These are phyloP conservation scores for Drosophila tripunctata DNA, from an alignment of 2,888 invertebrate species.

Conservation along the genomic window DNA sequence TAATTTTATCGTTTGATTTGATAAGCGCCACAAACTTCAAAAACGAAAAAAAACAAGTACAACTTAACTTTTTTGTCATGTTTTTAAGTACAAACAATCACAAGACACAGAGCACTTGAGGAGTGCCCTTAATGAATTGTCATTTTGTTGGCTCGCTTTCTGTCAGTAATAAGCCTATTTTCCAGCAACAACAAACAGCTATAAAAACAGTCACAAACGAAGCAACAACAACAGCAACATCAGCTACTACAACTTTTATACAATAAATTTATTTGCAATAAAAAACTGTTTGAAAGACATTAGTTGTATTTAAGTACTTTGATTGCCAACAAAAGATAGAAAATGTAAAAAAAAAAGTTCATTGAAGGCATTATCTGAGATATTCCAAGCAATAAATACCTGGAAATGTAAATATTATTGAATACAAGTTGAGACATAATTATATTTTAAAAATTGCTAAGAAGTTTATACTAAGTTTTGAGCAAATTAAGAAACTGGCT, in stretches of 20 bases:
- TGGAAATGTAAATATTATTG: no score
- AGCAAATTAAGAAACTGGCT: no score
- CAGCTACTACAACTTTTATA: neutral
- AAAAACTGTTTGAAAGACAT: constrained; percentile 1
- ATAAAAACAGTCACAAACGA: neutral
- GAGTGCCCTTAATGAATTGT: constrained; percentile 16
- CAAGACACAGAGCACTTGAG: constrained; percentile 8
- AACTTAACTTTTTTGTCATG: neutral
- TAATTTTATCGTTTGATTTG: constrained; percentile 18
- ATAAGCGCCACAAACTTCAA: constrained; percentile 28
- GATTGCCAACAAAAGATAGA: neutral
- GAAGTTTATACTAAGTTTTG: no score
- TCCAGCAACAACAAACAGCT: constrained; percentile 4
- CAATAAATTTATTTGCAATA: constrained; percentile 3
- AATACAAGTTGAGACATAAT: no score
- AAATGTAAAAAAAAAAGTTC: neutral
- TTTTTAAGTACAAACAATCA: constrained; percentile 17
- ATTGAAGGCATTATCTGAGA: neutral
- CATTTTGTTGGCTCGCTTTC: constrained; percentile 27
- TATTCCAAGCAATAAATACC: no score
- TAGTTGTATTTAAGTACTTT: neutral
- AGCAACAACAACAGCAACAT: neutral
- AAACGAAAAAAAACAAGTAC: no score
- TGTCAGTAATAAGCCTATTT: constrained; percentile 13
- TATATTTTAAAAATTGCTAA: no score